Percentiles rank a stretch among this genome's conserved stretches.
Conservation (phyloP, 2,888 invertebrate species). For the Pomacea canaliculata region DNA sequence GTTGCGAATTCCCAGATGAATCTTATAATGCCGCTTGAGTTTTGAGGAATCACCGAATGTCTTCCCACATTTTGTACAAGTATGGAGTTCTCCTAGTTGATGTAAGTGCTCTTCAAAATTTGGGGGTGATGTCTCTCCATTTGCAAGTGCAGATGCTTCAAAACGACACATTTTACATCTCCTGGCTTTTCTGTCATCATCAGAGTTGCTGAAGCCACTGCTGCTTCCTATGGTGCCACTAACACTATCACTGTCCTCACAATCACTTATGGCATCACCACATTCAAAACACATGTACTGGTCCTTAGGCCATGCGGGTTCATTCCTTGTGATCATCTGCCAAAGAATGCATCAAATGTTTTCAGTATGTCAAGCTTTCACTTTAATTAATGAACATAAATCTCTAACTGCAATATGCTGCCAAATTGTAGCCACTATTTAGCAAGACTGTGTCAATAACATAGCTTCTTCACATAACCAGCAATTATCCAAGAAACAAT, state of each 20-base stretch:
- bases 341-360: too few relatives aligned
- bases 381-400: too few relatives aligned
- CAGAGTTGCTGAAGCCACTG: not conserved
- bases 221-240: not conserved
- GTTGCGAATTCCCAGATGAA: slow-evolving; percentile 27
- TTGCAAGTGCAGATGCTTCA: not conserved
- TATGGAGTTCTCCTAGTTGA: not conserved
- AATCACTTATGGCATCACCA: slow-evolving; percentile 7
- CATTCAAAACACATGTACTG: slow-evolving; percentile 21
- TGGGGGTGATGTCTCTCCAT: not conserved
- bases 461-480: too few relatives aligned
- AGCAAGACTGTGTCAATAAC: too few relatives aligned
- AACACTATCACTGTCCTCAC: slow-evolving; percentile 4
- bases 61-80: slow-evolving; percentile 30
- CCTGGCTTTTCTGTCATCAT: slow-evolving; percentile 3
- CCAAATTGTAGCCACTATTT: too few relatives aligned
- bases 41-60: slow-evolving; percentile 26
- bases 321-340: not conserved
- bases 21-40: slow-evolving; percentile 29
- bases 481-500: too few relatives aligned
- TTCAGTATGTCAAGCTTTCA: too few relatives aligned
- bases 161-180: slow-evolving; percentile 9
- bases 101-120: not conserved
- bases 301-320: not conserved
- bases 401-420: too few relatives aligned